These are phyloP conservation scores for Phalera bucephala DNA, from an alignment of 2,888 invertebrate species.

Conservation along the genomic window DNA sequence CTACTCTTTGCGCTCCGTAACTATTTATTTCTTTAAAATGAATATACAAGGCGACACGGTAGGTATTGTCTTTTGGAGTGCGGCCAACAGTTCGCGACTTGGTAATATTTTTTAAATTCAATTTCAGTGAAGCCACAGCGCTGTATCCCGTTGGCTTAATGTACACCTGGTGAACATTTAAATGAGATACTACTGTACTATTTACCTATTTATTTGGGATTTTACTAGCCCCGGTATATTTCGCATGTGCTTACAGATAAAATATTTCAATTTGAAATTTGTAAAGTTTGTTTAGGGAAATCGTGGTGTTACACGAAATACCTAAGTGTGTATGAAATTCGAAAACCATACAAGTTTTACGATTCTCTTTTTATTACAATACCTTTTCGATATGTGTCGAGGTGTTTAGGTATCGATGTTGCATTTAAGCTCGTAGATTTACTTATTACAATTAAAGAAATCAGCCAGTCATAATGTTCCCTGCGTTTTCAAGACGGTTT, in stretches of 20 bases:
- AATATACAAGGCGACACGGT: constrained; percentile 68
- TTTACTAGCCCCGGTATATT: constrained; percentile 19
- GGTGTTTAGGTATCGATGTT: no score
- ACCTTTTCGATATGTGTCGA: no score
- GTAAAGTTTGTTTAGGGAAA: no score
- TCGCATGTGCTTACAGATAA: background rate
- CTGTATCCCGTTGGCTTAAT: constrained; percentile 76
- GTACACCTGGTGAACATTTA: constrained; percentile 79
- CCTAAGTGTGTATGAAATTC: no score
- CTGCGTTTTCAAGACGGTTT: no score
- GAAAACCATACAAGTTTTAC: no score
- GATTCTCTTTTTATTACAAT: no score
- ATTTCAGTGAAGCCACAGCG: constrained; percentile 78
- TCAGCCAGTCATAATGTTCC: no score
- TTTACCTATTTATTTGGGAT: constrained; percentile 57
- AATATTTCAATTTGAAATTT: no score
- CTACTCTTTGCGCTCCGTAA: constrained; percentile 44
- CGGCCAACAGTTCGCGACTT: constrained; percentile 73
- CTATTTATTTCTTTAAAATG: constrained; percentile 74
- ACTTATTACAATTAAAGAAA: no score
- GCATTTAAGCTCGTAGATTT: no score
- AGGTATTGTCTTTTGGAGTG: constrained; percentile 78
- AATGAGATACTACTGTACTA: constrained; percentile 70
- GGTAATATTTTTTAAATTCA: constrained; percentile 83
- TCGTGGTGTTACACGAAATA: no score